Percentiles rank a stretch among this genome's conserved stretches.
phyloP scores from a whole-genome alignment of 2,113 vertebrate genomes.

The Burhinus bistriatus region DNA sequence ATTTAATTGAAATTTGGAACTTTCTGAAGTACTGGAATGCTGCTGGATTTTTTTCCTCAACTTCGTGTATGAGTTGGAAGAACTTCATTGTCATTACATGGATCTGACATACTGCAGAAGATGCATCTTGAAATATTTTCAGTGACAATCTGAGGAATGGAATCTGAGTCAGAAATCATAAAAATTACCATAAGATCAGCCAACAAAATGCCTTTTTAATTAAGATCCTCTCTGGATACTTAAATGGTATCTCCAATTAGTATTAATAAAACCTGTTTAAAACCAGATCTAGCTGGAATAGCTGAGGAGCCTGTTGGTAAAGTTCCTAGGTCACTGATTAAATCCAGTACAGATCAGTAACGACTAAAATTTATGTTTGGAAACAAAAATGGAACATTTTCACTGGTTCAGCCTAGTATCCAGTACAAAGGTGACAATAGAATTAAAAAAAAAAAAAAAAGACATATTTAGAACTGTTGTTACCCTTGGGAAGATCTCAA shows the following conservation, averaged over 20 bases:
- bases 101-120: constrained; percentile 17
- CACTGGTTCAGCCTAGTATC: background rate
- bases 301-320: background rate
- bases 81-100: background rate
- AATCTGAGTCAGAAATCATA: constrained; percentile 29
- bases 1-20: constrained; percentile 25
- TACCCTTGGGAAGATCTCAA: background rate
- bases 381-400: constrained; percentile 4
- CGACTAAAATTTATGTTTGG: background rate
- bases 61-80: constrained; percentile 8
- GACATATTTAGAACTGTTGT: background rate
- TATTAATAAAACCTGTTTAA: constrained; percentile 28
- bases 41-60: background rate
- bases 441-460: background rate
- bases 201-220: constrained; percentile 18
- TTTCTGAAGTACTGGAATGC: constrained; percentile 7
- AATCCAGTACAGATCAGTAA: constrained; percentile 32
- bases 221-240: constrained; percentile 12
- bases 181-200: background rate
- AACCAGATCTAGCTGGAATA: constrained; percentile 21
- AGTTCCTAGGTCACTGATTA: constrained; percentile 29
- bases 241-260: background rate
- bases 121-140: constrained; percentile 42
- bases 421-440: background rate
- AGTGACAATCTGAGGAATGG: background rate